Evolutionary conservation across 2,113 vertebrate genomes (phyloP).

Genomic region (Corapipo altera): DNA sequence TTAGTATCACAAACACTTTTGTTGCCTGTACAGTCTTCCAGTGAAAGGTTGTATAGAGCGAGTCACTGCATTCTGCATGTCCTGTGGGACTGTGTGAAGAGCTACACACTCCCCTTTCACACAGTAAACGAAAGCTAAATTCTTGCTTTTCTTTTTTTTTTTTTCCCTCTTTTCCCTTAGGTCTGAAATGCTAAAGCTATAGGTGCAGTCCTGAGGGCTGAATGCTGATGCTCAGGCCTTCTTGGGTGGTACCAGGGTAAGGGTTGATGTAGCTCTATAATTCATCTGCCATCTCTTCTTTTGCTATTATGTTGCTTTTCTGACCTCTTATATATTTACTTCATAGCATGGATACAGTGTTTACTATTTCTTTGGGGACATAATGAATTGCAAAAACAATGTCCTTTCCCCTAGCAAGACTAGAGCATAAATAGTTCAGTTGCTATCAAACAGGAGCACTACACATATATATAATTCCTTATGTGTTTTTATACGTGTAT

Average conservation of each 20-base stretch:
- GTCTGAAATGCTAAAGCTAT: not conserved
- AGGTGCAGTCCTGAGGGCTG: not conserved
- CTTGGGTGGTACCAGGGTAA: conserved; percentile 13
- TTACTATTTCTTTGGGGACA: not conserved
- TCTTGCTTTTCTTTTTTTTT: not conserved
- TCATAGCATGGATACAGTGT: not conserved
- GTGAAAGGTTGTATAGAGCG: not conserved
- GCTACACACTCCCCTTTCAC: conserved; percentile 8
- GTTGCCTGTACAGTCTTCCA: not conserved
- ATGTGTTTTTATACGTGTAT: not conserved
- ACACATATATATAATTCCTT: not conserved
- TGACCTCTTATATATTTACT: not conserved
- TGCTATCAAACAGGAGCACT: not conserved
- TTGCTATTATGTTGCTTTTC: not conserved
- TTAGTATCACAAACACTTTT: conserved; percentile 42
- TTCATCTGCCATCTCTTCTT: not conserved
- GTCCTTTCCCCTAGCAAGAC: not conserved
- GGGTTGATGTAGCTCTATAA: not conserved
- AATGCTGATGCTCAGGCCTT: not conserved
- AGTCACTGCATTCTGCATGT: not conserved
- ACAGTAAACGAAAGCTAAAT: conserved; percentile 41
- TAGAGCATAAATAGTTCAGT: not conserved
- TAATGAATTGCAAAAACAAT: not conserved
- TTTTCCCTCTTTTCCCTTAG: not conserved
- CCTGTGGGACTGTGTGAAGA: not conserved